Percentiles rank a stretch among this genome's conserved stretches.
Evolutionary conservation across 2,113 vertebrate genomes (phyloP).

Genomic region (Burhinus oedicnemus): DNA sequence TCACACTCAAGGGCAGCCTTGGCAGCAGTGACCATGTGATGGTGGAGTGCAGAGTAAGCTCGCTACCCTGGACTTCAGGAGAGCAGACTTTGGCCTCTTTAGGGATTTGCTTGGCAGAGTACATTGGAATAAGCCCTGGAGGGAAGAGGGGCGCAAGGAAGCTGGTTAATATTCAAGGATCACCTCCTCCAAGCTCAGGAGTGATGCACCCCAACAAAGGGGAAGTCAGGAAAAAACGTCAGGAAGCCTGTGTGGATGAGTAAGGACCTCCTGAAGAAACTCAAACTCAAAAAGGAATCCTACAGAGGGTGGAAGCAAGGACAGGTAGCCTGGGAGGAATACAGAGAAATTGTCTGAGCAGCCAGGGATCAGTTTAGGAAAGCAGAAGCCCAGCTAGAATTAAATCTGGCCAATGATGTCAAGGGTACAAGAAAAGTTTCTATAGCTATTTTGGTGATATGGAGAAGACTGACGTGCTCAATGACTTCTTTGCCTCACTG

Average conservation of each 20-base stretch:
- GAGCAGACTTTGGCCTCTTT: neutral
- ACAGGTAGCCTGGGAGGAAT: neutral
- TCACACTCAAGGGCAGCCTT: neutral
- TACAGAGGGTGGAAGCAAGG: neutral
- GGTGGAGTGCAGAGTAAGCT: neutral
- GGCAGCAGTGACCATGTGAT: neutral
- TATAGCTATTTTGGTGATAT: neutral
- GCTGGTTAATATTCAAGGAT: neutral
- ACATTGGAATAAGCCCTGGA: neutral
- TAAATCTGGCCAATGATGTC: neutral
- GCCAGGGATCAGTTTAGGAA: neutral
- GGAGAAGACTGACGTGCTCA: neutral
- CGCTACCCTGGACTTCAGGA: neutral
- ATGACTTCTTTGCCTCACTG: neutral
- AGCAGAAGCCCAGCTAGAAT: neutral
- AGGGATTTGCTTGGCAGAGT: neutral
- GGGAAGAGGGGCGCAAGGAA: neutral
- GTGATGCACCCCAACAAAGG: neutral
- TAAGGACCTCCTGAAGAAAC: neutral
- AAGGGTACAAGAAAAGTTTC: neutral
- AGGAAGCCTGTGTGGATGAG: neutral
- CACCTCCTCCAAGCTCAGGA: neutral
- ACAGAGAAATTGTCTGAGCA: neutral
- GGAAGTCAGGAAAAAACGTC: neutral
- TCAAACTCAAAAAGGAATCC: too few relatives aligned